Base-by-base conservation (phyloP, 2,888 invertebrate genomes). In the Dichetophora obliterata region DNA sequence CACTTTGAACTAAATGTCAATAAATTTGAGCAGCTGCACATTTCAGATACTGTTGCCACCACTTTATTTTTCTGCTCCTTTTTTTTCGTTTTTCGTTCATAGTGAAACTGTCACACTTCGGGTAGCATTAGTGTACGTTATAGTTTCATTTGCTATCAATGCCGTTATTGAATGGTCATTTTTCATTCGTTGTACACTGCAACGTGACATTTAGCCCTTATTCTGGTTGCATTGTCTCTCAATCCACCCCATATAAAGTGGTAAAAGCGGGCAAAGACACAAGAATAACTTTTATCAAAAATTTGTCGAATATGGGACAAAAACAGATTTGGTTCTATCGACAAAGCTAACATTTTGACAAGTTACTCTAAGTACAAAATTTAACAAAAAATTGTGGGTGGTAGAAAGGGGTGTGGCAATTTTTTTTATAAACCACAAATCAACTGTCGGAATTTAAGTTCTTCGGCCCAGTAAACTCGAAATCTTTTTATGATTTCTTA, bases 101-200 rank as follows among this genome's bases (percentile, higher is more conserved):
- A 85, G 82, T 81, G 82, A 85, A 84, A 85, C 80, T 78, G 82
- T 83, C 83, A 82, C 84, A 84, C 77, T 85, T 85, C 83, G 81
- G 82, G 83, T 84, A 75, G 68, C 75, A 71, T 75, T 66, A 70
- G 69, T 66, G 43, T 72, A 27, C 24, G 75, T 11, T 65, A 57
- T 65, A 71, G 27, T 34, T 52, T 59, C 43, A 70, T 8, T 24
- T 48, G 77, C 78, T 80, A 81, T 81, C 82, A 76, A 79, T 74
- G 80, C 80, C 76, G 83, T 84, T 81, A 84, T 85, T 85, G 87
- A 86, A 85, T 88, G 88, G 87, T 86, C 86, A 88, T 88, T 88
- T 88, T 88, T 88, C 87, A 88, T 87, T 84, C 78, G 22, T 27
- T 80, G 63, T 80, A 77, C 84, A 79, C 74, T 31, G 27, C 48